These are phyloP conservation scores for Tineola bisselliella DNA, from an alignment of 2,888 invertebrate species.

Conservation along the genomic window DNA sequence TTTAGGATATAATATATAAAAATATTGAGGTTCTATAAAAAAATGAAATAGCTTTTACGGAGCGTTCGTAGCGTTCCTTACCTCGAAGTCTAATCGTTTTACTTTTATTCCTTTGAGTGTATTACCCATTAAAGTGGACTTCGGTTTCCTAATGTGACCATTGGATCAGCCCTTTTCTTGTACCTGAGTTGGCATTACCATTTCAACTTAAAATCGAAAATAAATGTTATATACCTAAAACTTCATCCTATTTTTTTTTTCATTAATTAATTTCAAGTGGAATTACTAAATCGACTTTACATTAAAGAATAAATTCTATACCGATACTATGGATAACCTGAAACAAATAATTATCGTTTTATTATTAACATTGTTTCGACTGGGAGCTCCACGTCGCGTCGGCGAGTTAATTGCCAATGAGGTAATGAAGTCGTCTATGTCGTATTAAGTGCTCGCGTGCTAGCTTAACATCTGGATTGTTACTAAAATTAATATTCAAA, in stretches of 20 bases:
- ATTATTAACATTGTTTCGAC: no score
- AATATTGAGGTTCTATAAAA: background rate
- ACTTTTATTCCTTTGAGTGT: constrained; percentile 9
- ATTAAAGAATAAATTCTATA: no score
- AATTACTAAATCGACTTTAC: no score
- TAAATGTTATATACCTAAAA: background rate
- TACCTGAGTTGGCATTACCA: constrained; percentile 25
- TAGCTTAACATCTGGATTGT: no score
- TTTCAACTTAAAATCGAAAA: background rate
- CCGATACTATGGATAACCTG: no score
- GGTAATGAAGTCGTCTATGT: no score
- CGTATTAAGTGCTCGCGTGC: no score
- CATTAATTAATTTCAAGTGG: no score
- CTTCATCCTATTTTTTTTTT: background rate
- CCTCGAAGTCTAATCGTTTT: constrained; percentile 7
- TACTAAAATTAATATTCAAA: no score
- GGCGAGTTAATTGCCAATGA: no score
- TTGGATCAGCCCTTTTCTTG: constrained; percentile 41
- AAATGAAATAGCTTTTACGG: background rate
- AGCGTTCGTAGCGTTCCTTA: background rate
- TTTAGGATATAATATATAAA: background rate
- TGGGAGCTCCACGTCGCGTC: no score
- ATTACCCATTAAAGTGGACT: constrained; percentile 12
- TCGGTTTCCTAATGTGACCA: constrained; percentile 26
- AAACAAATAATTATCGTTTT: no score